Base-by-base conservation (phyloP, 2,888 invertebrate species). In the Agriopis marginaria region DNA sequence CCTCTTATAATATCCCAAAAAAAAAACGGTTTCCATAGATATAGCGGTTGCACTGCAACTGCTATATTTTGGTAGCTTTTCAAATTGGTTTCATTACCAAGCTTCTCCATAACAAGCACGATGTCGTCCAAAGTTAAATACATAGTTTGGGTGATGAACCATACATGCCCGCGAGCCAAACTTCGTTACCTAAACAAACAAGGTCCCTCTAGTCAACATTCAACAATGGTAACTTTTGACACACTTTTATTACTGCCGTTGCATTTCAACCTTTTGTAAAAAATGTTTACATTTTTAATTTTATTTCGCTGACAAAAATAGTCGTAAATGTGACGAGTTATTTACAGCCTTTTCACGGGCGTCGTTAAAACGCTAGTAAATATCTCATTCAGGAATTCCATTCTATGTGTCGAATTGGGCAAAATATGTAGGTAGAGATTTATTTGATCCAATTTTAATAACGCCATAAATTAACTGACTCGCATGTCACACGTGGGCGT, bases 161-260 rank as follows among this genome's bases (percentile, higher is more conserved):
- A 70, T 47, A 65, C 42, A 82, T 81, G 78, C 78, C 83, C 84
- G 84, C 85, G 84, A 81, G 81, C 84, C 86, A 87, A 90, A 91
- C 87, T 89, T 89, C 87, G 89, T 91, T 89, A 89, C 88, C 90
- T 90, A 92, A 92, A 92, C 89, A 92, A 92, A 91, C 89, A 90
- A 75, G 83, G 84, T 83, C 86, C 87, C 85, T 74, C 66, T 79
- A 83, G 88, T 89, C 91, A 91, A 92, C 90, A 91, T 84, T 84
- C 91, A 91, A 92, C 90, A 91, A 84, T 84, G 82, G 75, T 70
- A 77, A 79, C 75, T 77, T 23, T 74, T 73, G 75, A 53, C 50
- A 70, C 39, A 79, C 63, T 85, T 80, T 63, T 74, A 77, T 81
- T 82, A 54, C 68, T 77, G 85, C 74, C 67, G 64, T 40, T 32